A percentile compares a stretch with the other conserved stretches of the same genome.
phyloP scores from a whole-genome alignment of 2,113 vertebrate genomes.

The Vombatus ursinus region DNA sequence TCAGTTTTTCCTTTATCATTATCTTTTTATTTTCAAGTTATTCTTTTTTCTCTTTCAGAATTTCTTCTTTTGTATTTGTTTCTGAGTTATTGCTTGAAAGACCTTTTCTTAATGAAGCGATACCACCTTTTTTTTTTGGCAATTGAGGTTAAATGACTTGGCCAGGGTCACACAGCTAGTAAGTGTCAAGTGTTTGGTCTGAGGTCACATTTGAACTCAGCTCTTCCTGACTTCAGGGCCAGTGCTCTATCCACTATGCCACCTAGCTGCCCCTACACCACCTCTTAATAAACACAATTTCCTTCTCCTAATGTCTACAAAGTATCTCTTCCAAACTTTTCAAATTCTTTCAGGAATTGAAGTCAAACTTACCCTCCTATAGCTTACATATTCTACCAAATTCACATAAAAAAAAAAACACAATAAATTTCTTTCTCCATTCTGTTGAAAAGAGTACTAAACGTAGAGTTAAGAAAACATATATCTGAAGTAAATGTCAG shows the following conservation, averaged over 20 bases:
- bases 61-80: neutral
- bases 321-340: neutral
- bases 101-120: neutral
- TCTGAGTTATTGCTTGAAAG: neutral
- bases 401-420: neutral
- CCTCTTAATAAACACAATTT: neutral
- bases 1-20: neutral
- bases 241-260: too few species aligned
- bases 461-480: neutral
- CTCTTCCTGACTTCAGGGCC: too few species aligned
- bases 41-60: neutral
- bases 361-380: neutral
- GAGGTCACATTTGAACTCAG: too few species aligned
- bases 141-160: too few species aligned
- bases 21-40: neutral
- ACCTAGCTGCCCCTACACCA: neutral
- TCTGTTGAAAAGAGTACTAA: neutral
- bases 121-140: too few species aligned
- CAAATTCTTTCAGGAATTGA: neutral
- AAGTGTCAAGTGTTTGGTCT: too few species aligned
- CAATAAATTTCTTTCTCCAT: neutral
- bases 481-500: neutral
- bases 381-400: neutral
- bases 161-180: too few species aligned
- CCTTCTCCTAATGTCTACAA: neutral